Base-by-base conservation (phyloP, 1,140 invertebrate genomes). In the Scaptomyza graminum region DNA sequence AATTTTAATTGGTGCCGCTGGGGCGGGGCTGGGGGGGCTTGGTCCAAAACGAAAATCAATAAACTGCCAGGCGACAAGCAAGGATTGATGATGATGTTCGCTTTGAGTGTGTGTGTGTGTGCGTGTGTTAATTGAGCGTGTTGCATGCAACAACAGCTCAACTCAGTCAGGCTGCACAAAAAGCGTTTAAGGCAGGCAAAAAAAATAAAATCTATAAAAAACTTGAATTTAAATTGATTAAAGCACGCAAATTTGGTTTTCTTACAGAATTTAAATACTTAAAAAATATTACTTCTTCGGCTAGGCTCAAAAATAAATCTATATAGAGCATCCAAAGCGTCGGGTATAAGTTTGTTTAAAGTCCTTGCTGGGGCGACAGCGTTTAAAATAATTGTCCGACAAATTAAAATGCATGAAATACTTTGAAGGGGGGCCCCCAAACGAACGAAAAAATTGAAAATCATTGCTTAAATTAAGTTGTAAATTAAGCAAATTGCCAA, bases 401-500 rank as follows among this genome's bases (percentile, higher is more conserved):
- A 74, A 81, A 81, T 81, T 74, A 74, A 81, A 82, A 81, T 76
- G 46, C 57, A 44, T 47, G 64, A 79, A 70, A 71, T 79, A 50
- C 39, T 63, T 55, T 39, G n/a, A 31, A 31, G 18, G 18, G 18
- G 18, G 18, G 18, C 18, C 18, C 18, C 5, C 28, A 46, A 50
- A 46, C 0, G 18, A 22, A 22, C 18, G 16, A 62, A 54, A 59
- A 47, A 79, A 70, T 70, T 83, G 74, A 83, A 82, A 82, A 78
- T 55, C 79, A 66, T 71, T 81, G 62, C 79, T 41, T 65, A 68
- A 83, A 83, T 83, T 83, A 83, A 83, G 79, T 84, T 83, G 79
- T 83, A 83, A 83, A 76, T 83, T 83, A 76, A 83, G 46, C 63
- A 76, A 84, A 83, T 84, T 72, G 75, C 71, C 46, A 18, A 64